phyloP scores from a whole-genome alignment of 2,113 vertebrate genomes.

The Prolemur simus region DNA sequence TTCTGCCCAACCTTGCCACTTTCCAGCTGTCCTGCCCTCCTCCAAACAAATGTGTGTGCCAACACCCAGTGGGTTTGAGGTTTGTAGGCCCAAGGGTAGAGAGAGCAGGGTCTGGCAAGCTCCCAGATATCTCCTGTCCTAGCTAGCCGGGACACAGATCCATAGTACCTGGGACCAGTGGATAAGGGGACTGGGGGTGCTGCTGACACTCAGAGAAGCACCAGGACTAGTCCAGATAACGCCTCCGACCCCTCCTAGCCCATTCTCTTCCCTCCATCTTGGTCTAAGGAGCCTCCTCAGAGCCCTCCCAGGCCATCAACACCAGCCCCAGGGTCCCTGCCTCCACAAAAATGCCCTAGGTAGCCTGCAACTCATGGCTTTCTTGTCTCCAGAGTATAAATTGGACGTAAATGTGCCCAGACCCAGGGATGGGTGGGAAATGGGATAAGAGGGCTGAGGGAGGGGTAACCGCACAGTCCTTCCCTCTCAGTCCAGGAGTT shows the following conservation, averaged over 20 bases:
- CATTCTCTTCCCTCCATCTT: not conserved
- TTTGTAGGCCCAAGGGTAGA: not conserved
- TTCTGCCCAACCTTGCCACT: not conserved
- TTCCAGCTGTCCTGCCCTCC: not conserved
- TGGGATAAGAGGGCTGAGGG: not conserved
- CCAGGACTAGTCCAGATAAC: not conserved
- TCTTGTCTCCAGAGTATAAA: constrained; percentile 57
- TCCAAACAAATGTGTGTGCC: not conserved
- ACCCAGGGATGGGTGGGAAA: not conserved
- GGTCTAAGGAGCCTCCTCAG: too few relatives aligned
- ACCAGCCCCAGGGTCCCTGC: not conserved
- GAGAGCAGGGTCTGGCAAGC: not conserved
- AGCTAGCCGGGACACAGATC: not conserved
- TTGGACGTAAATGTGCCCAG: constrained; percentile 64
- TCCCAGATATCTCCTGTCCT: not conserved
- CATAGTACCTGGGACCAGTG: not conserved
- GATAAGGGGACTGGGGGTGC: not conserved
- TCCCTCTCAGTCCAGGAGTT: not conserved
- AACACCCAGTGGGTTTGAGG: not conserved
- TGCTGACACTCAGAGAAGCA: not conserved
- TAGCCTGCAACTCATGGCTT: not conserved
- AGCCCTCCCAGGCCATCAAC: not conserved
- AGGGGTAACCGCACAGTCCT: not conserved
- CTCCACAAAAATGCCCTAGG: not conserved
- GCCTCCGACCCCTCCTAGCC: not conserved